Evolutionary conservation across 2,113 vertebrate species (phyloP).

Genomic region (Amphilophus citrinellus): DNA sequence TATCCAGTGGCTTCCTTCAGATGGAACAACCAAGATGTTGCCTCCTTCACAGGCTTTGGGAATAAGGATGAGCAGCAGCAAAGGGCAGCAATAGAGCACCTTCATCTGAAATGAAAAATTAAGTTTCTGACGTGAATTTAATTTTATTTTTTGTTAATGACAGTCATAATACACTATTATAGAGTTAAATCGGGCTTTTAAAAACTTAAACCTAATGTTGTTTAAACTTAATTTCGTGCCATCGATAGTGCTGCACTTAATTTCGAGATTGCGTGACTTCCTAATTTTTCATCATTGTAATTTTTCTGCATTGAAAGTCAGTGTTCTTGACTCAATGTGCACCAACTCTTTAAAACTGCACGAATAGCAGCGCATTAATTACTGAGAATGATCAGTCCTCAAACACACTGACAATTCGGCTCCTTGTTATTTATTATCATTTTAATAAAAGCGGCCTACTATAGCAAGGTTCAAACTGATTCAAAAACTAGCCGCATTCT

Average conservation of each 20-base stretch:
- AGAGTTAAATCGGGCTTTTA: no score
- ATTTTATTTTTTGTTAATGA: no score
- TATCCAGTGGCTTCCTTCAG: constrained; percentile 76
- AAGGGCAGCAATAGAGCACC: constrained; percentile 10
- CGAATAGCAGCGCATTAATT: background rate
- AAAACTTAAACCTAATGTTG: no score
- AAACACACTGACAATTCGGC: background rate
- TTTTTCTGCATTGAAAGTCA: background rate
- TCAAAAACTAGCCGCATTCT: background rate
- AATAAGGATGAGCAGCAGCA: constrained; percentile 49
- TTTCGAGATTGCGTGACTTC: background rate
- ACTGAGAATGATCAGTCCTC: background rate
- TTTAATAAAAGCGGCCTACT: background rate
- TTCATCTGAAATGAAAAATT: constrained; percentile 56
- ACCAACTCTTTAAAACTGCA: no score
- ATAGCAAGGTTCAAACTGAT: background rate
- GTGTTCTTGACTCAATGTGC: no score
- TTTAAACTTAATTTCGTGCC: no score
- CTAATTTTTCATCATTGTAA: background rate
- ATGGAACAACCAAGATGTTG: constrained; percentile 72
- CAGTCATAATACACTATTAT: no score
- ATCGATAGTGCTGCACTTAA: no score
- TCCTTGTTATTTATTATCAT: no score
- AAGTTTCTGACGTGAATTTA: background rate
- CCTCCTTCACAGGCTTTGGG: constrained; percentile 42